These are phyloP conservation scores for Epinephelus awoara DNA, from an alignment of 2,797 vertebrate species.

Conservation along the genomic window DNA sequence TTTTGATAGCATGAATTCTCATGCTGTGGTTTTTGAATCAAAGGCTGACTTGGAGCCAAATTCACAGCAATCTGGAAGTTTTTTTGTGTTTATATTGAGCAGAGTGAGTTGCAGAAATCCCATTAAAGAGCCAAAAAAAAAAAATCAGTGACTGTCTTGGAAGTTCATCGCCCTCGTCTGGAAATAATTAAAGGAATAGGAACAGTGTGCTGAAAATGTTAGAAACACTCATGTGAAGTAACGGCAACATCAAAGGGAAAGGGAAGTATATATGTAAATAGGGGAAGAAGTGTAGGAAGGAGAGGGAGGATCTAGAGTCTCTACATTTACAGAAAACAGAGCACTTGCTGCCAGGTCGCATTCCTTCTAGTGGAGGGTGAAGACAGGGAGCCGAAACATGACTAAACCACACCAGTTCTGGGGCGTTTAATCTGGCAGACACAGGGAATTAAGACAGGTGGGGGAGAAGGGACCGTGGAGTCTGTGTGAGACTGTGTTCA, in stretches of 20 bases:
- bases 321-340: conserved; percentile 91
- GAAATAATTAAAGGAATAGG: conserved; percentile 47
- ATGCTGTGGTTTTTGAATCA: conserved; percentile 11
- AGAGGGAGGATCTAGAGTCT: conserved; percentile 70
- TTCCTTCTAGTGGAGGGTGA: conserved; percentile 92
- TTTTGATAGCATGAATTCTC: conserved; percentile 1
- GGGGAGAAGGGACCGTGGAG: conserved; percentile 85
- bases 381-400: conserved; percentile 89
- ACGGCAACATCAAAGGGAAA: conserved; percentile 90
- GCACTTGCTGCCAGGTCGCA: conserved; percentile 88
- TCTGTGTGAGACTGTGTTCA: conserved; percentile 90
- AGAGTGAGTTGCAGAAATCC: conserved; percentile 30
- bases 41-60: conserved; percentile 1
- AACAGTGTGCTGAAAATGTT: conserved; percentile 68
- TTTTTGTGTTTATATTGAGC: conserved; percentile 7
- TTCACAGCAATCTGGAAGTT: not conserved
- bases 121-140: conserved; percentile 25
- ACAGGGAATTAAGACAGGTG: conserved; percentile 92
- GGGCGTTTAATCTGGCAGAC: conserved; percentile 96
- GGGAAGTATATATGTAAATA: conserved; percentile 85
- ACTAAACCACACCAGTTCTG: conserved; percentile 89
- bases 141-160: conserved; percentile 37
- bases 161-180: conserved; percentile 25
- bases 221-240: conserved; percentile 95
- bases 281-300: conserved; percentile 53